These are phyloP conservation scores for Petroica traversi DNA, from an alignment of 2,113 vertebrate genomes.

Conservation along the genomic window DNA sequence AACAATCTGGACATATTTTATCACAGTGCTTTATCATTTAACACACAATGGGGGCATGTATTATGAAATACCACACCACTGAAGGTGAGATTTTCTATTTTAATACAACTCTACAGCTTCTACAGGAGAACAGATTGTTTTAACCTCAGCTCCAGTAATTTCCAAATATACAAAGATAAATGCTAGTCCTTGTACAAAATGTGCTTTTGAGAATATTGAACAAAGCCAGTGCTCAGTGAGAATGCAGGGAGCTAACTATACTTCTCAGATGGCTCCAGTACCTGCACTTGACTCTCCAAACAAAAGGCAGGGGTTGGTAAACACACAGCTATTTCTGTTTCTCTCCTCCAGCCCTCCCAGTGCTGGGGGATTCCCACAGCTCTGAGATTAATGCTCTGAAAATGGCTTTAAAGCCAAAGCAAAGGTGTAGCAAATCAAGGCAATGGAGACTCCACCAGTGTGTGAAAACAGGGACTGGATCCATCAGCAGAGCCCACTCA, in stretches of 20 bases:
- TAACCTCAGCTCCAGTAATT: slow-evolving; percentile 30
- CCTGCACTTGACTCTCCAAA: not conserved
- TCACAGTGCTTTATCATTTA: slow-evolving; percentile 61
- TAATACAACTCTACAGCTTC: not conserved
- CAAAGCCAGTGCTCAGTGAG: not conserved
- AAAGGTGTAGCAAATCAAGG: not conserved
- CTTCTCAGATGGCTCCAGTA: not conserved
- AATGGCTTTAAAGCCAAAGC: not conserved
- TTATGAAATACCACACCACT: slow-evolving; percentile 48
- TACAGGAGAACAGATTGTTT: slow-evolving; percentile 18
- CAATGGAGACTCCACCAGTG: not conserved
- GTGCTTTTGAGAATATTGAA: not conserved
- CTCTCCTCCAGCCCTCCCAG: not conserved
- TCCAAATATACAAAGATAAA: slow-evolving; percentile 8
- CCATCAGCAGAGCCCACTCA: not conserved
- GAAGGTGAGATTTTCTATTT: slow-evolving; percentile 36
- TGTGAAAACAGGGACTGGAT: not conserved
- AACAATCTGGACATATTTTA: slow-evolving; percentile 56
- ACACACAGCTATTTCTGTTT: not conserved
- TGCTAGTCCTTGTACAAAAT: not conserved
- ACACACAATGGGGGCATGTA: slow-evolving; percentile 35
- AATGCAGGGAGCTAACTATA: not conserved
- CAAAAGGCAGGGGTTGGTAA: not conserved
- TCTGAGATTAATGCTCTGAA: not conserved
- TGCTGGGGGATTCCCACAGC: not conserved